Conservation (phyloP, 2,797 vertebrate species). For the Xyrichtys novacula region DNA sequence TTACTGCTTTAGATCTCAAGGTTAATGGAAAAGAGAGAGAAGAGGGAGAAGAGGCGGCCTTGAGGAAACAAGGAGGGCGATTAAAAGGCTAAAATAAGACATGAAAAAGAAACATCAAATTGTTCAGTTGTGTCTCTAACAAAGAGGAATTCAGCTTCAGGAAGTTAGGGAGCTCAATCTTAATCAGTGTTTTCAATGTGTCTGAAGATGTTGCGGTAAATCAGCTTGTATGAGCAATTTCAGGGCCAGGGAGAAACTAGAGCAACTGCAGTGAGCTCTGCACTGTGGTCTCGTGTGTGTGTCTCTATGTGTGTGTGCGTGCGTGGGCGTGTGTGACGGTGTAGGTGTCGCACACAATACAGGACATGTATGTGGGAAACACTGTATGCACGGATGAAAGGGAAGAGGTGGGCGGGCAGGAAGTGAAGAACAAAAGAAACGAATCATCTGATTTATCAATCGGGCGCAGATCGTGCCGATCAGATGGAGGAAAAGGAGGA, state of each 20-base stretch:
- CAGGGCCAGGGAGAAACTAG: conserved; percentile 64
- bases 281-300: conserved; percentile 38
- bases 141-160: conserved; percentile 16
- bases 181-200: conserved; percentile 30
- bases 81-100: conserved; percentile 6
- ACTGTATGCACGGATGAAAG: conserved; percentile 78
- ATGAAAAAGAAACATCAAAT: too few relatives aligned
- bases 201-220: conserved; percentile 53
- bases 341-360: conserved; percentile 71
- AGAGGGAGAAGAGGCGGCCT: conserved; percentile 22
- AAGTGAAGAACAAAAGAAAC: conserved; percentile 74
- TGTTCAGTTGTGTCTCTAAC: too few relatives aligned
- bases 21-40: conserved; percentile 15
- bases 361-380: conserved; percentile 75
- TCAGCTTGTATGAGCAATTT: conserved; percentile 53
- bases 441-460: conserved; percentile 78
- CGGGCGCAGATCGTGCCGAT: conserved; percentile 44
- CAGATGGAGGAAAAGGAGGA: conserved; percentile 35
- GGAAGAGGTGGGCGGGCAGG: conserved; percentile 71
- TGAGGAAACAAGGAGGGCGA: conserved; percentile 24
- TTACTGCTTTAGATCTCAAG: conserved; percentile 9
- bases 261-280: conserved; percentile 63
- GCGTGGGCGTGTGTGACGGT: conserved; percentile 39
- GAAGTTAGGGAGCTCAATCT: conserved; percentile 42
- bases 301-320: conserved; percentile 17